Base-by-base conservation (phyloP, 2,797 vertebrate genomes). In the Salmo trutta region DNA sequence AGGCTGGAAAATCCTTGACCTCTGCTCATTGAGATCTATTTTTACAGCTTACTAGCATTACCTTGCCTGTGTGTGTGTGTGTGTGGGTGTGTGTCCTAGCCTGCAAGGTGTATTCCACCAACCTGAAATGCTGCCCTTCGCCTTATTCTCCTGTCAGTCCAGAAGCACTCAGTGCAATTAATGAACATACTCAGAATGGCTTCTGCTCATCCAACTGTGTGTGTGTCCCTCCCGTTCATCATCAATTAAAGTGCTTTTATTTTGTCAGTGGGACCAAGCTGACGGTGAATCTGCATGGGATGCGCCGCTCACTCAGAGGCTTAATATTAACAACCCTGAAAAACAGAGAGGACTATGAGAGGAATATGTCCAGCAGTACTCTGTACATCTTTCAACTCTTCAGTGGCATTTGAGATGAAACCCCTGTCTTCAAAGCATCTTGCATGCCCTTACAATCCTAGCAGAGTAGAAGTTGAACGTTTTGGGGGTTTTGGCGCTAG, bases 1-100 rank as follows among this genome's bases (percentile, higher is more conserved):
- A 83, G 94, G 90, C 92, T 80, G 84, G 85, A 91, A 91, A 94
- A 91, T 88, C 91, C 91, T 93, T 92, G 92, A 91, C 90, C 93
- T 54, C 82, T 88, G 89, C 91, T 91, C 89, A 91, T 90, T 88
- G 91, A 92, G 90, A 92, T 91, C 91, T 91, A 88, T 92, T 90
- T 92, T 93, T 92, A 91, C 88, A 88, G 86, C 82, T 82, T 84
- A 82, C 72, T 75, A 5, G 83, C 87, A 89, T 91, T 89, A 91
- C 86, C 89, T 90, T 69, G 66, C 17, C 17, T 12, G 66, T 24
- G 62, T 66, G 71, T 75, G 36, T 73, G 74, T 72, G 64, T 73
- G 71, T 86, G 29, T 66, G 74, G 54, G 78, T 73, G 74, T 72
- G 64, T 85, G 87, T 47, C 3, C 41, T 47, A 47, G 41, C 89